Conservation (phyloP, 2,888 invertebrate species). For the Tryphoninae sp. region DNA sequence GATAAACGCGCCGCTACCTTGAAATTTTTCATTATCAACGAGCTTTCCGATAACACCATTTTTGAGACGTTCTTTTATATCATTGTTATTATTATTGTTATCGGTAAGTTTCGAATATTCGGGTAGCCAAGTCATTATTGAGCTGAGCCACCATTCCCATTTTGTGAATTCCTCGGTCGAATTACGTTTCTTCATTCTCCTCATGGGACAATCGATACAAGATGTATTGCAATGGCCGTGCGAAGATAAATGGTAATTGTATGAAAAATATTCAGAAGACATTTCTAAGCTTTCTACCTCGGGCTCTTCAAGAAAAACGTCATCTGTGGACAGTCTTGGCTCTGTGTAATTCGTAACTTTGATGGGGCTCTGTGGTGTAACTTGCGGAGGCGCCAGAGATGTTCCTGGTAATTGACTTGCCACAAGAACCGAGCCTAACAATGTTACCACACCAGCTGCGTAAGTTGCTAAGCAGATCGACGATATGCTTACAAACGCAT, state of each 20-base stretch:
- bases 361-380: conserved; percentile 21
- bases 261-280: not conserved
- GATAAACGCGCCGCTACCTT: conserved; percentile 60
- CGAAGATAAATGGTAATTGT: conserved; percentile 15
- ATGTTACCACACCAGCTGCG: conserved; percentile 84
- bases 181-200: conserved; percentile 7
- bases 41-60: conserved; percentile 18
- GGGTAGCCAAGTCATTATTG: conserved; percentile 74
- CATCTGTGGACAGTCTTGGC: not conserved
- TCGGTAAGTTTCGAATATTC: conserved; percentile 66
- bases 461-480: conserved; percentile 85
- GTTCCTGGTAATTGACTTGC: conserved; percentile 79
- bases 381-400: conserved; percentile 68
- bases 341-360: conserved; percentile 30
- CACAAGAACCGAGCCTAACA: conserved; percentile 84
- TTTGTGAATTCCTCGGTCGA: conserved; percentile 43
- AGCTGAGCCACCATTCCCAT: conserved; percentile 76
- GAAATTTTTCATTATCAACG: conserved; percentile 58
- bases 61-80: conserved; percentile 16
- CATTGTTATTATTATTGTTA: conserved; percentile 19
- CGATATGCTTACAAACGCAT: conserved; percentile 83
- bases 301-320: not conserved
- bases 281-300: conserved; percentile 31
- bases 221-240: not conserved
- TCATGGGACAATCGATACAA: conserved; percentile 7